Base-by-base conservation (phyloP, 2,888 invertebrate species). In the Ecdyonurus torrentis region DNA sequence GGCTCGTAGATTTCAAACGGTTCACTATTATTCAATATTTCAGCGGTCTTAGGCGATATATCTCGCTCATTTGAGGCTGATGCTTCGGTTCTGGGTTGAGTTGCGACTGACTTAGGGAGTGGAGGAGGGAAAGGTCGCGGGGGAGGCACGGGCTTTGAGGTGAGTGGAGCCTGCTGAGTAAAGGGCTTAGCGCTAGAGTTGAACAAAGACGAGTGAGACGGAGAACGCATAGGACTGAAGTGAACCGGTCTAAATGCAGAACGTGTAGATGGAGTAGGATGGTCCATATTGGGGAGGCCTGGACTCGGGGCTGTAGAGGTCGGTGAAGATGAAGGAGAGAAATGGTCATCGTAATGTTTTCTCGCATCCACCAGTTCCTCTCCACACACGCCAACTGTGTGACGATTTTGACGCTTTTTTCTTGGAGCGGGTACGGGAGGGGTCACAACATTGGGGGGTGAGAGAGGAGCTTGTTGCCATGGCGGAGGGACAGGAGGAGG, bases 341-440 rank as follows among this genome's bases (percentile, higher is more conserved):
- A 50, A 0, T 58, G 62, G n/a, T 63, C 63, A 1, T 89, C 86
- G 67, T 90, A 82, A 70, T 87, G 81, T 64, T 84, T 82, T 59
- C 91, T 79, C 0, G 91, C 91, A 69, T 86, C 83, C 1, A 85
- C 88, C 24, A 91, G 74, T 70, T 91, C 91, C 71, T 89, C 89
- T 58, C 82, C 81, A 52, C 87, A 89, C 20, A 91, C 91, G 59
- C 89, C 90, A 23, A 91, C 87, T 0, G 91, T 91, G 73, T 91
- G 89, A 0, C 91, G 76, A 59, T 81, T 81, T 65, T 83, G 82
- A 25, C 86, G 81, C n/a, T 25, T 61, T 60, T 24, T 59, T 58
- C 70, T 75, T 75, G 65, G 76, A 76, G 67, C 77, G 76, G 25
- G 76, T 72, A 1, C 76, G 68, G 70, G 76, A 74, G 66, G 76